Percentiles rank a stretch among this genome's conserved stretches.
phyloP scores from a whole-genome alignment of 2,888 invertebrate genomes.

The Monopis laevigella region DNA sequence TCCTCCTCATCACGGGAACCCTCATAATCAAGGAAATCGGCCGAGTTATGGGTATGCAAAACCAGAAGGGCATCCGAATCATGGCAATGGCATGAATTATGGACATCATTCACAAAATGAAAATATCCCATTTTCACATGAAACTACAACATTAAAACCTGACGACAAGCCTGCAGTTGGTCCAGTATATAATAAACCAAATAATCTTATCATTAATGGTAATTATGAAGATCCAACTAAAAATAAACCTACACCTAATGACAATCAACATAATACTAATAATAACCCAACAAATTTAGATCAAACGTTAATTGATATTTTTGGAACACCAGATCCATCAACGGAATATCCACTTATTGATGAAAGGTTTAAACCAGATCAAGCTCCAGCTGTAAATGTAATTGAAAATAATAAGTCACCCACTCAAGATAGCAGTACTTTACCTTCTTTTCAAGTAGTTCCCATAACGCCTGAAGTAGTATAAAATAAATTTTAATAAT shows the following conservation, averaged over 20 bases:
- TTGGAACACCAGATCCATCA: background rate
- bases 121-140: too few species aligned
- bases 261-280: background rate
- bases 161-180: too few species aligned
- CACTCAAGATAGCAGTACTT: background rate
- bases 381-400: background rate
- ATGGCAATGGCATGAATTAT: background rate
- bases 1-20: too few species aligned
- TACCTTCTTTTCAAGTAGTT: conserved; percentile 15
- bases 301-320: background rate
- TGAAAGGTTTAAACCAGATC: background rate
- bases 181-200: too few species aligned
- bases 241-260: background rate
- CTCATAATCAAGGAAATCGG: too few species aligned
- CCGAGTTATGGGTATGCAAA: background rate
- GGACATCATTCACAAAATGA: background rate
- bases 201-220: background rate
- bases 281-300: conserved; percentile 3
- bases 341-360: background rate
- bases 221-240: background rate
- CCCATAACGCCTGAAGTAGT: conserved; percentile 29
- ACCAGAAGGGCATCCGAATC: background rate
- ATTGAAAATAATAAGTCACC: background rate
- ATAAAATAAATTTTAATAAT: conserved; percentile 17
- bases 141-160: too few species aligned